A percentile compares a stretch with the other conserved stretches of the same genome.
These are phyloP conservation scores for Chironomus striatipennis DNA, from an alignment of 1,140 invertebrate species.

Conservation along the genomic window DNA sequence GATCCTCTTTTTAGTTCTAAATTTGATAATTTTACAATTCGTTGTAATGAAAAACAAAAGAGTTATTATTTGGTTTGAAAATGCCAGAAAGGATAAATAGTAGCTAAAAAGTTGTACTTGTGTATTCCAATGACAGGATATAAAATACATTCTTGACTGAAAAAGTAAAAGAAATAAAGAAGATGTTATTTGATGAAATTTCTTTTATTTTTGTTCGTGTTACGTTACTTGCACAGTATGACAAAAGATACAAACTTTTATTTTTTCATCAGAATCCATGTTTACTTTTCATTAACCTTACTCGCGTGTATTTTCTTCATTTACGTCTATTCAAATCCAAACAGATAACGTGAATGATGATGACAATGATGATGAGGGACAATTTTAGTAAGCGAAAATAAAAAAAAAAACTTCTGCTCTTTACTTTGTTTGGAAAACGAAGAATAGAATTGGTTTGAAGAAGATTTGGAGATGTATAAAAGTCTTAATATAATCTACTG, in stretches of 20 bases:
- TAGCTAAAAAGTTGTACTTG: too few relatives aligned
- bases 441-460: neutral
- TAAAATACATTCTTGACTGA: too few relatives aligned
- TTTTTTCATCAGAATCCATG: neutral
- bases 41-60: too few relatives aligned
- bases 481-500: too few relatives aligned
- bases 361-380: neutral
- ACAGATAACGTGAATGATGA: too few relatives aligned
- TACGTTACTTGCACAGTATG: neutral
- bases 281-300: constrained; percentile 9
- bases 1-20: too few relatives aligned
- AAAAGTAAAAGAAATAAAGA: neutral
- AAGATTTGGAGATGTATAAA: neutral
- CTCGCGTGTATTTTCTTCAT: neutral
- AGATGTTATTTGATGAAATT: constrained; percentile 7
- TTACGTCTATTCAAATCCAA: neutral
- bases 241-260: neutral
- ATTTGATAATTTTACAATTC: too few relatives aligned
- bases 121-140: too few relatives aligned
- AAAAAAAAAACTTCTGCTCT: neutral
- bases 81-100: too few relatives aligned
- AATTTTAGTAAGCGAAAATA: neutral
- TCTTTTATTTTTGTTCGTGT: neutral
- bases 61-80: too few relatives aligned
- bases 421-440: neutral